phyloP scores from a whole-genome alignment of 2,888 invertebrate species.

The Eilema sororculum region DNA sequence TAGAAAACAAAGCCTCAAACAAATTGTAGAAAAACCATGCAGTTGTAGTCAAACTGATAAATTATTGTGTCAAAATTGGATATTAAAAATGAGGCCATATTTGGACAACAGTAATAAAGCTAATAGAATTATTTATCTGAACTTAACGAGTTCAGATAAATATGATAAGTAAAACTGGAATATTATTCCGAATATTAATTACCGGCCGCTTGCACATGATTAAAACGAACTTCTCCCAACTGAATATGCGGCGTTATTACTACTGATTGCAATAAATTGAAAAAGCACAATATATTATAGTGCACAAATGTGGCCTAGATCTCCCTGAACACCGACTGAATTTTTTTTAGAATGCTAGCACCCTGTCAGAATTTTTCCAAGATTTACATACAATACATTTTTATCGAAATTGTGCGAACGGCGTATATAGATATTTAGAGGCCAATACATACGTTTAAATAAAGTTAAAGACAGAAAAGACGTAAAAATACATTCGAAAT shows the following conservation, averaged over 20 bases:
- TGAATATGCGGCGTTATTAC: neutral
- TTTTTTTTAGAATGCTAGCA: neutral
- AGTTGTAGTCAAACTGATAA: neutral
- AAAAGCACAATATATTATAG: slow-evolving; percentile 7
- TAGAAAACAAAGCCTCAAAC: neutral
- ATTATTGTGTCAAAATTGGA: neutral
- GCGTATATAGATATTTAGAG: too few relatives aligned
- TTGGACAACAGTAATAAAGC: neutral
- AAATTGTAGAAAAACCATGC: neutral
- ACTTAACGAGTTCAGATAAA: too few relatives aligned
- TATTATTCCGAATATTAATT: slow-evolving; percentile 4
- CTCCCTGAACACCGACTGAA: neutral
- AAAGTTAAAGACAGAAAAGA: neutral
- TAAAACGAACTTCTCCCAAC: neutral
- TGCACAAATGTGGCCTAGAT: neutral
- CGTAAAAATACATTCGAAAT: too few relatives aligned
- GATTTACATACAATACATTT: neutral
- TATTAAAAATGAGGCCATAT: neutral
- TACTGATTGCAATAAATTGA: slow-evolving; percentile 10
- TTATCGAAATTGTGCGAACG: too few relatives aligned
- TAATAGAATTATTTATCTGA: neutral
- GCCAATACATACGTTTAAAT: too few relatives aligned
- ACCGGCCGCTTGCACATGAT: neutral
- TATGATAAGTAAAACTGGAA: neutral
- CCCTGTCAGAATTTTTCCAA: neutral